Percentiles rank a stretch among this genome's conserved stretches.
These are phyloP conservation scores for Neodon shergylaensis DNA, from an alignment of 2,113 vertebrate genomes.

Conservation along the genomic window DNA sequence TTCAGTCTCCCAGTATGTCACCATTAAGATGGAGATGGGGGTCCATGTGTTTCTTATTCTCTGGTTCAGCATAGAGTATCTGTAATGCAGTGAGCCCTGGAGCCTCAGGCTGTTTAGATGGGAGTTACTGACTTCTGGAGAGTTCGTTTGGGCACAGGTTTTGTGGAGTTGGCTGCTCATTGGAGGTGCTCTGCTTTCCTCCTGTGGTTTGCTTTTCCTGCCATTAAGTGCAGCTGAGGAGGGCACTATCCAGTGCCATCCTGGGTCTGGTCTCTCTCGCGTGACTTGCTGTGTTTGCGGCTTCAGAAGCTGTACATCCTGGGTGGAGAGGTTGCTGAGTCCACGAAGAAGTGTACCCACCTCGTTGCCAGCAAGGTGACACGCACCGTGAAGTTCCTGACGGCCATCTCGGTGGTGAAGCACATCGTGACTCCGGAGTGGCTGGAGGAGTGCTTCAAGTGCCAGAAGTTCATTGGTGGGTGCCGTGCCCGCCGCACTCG, in stretches of 20 bases:
- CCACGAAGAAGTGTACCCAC: constrained; percentile 93
- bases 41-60: too few relatives aligned
- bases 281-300: neutral
- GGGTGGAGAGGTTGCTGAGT: constrained; percentile 94
- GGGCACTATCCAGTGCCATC: neutral
- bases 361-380: constrained; percentile 96
- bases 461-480: constrained; percentile 94
- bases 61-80: too few relatives aligned
- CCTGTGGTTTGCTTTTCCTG: neutral
- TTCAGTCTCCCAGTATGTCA: neutral
- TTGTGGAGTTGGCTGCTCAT: fast-evolving
- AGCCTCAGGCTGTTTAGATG: neutral
- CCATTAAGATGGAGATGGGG: neutral
- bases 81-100: neutral
- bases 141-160: neutral
- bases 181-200: neutral
- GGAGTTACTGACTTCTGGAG: too few relatives aligned
- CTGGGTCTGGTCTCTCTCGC: neutral
- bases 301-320: constrained; percentile 94
- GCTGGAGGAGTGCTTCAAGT: constrained; percentile 97
- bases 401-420: constrained; percentile 95
- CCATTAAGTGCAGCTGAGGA: neutral
- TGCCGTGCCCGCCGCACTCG: neutral
- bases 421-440: constrained; percentile 96
- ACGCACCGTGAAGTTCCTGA: constrained; percentile 97